phyloP scores from a whole-genome alignment of 2,797 vertebrate genomes.

The Linurgus olivaceus region DNA sequence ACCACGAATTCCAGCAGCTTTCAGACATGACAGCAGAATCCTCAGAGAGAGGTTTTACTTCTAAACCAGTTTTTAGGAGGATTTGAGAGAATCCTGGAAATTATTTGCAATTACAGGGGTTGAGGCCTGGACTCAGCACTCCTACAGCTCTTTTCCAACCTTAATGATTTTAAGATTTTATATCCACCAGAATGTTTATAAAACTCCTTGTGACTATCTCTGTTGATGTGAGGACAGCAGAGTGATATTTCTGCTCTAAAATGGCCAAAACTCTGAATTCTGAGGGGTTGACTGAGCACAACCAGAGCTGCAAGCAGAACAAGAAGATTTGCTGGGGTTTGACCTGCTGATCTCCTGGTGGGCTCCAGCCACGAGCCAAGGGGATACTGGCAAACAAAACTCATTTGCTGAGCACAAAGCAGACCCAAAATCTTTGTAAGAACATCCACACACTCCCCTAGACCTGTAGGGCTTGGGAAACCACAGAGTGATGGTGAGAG shows the following conservation, averaged over 20 bases:
- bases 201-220: not conserved
- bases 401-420: slow-evolving; percentile 3
- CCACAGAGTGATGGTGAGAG: slow-evolving; percentile 58
- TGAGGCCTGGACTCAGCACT: not conserved
- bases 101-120: not conserved
- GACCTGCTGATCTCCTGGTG: not conserved
- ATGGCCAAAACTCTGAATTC: not conserved
- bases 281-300: not conserved
- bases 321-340: not conserved
- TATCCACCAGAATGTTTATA: not conserved
- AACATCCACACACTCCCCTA: not conserved
- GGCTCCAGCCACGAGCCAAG: slow-evolving; percentile 6
- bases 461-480: slow-evolving; percentile 33
- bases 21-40: fast-evolving
- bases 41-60: not conserved
- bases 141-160: not conserved
- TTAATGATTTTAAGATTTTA: not conserved
- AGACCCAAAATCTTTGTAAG: slow-evolving; percentile 31
- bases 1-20: not conserved
- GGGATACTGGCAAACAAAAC: slow-evolving; percentile 18
- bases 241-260: not conserved
- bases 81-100: not conserved
- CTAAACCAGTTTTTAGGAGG: not conserved
- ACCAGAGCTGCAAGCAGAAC: not conserved
- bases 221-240: not conserved